Percentiles rank a stretch among this genome's conserved stretches.
phyloP scores from a whole-genome alignment of 2,797 vertebrate genomes.

The Carcharodon carcharias region DNA sequence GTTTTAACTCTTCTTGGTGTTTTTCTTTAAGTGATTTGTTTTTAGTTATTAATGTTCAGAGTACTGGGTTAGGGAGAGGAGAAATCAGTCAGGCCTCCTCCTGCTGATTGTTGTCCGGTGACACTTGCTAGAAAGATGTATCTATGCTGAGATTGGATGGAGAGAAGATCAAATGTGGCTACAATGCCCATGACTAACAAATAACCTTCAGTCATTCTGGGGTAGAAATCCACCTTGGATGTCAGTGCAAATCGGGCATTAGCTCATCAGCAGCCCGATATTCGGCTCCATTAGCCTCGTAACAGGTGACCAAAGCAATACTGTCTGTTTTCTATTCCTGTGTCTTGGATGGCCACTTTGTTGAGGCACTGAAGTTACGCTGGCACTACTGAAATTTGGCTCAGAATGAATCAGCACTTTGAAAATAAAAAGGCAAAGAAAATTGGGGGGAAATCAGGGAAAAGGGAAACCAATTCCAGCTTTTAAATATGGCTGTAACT shows the following conservation, averaged over 20 bases:
- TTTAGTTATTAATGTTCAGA: not conserved
- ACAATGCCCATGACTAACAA: not conserved
- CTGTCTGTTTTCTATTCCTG: not conserved
- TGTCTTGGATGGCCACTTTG: not conserved
- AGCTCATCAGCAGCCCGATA: not conserved
- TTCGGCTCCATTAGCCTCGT: not conserved
- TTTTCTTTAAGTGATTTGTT: not conserved
- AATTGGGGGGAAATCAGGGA: not conserved
- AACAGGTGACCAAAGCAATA: not conserved
- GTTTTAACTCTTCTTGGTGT: not conserved
- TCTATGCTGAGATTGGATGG: not conserved
- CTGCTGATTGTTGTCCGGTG: not conserved
- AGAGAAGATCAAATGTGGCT: not conserved
- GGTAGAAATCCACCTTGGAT: not conserved
- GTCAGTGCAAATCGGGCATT: not conserved
- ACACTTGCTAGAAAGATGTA: not conserved
- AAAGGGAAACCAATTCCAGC: not conserved
- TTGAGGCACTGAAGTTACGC: not conserved
- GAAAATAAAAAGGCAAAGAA: not conserved
- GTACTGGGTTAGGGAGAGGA: not conserved
- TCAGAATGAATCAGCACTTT: not conserved
- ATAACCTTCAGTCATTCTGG: not conserved
- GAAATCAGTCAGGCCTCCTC: not conserved
- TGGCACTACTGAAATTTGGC: not conserved
- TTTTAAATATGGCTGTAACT: not conserved